phyloP scores from a whole-genome alignment of 1,140 invertebrate genomes.

The Drosophila neocordata region DNA sequence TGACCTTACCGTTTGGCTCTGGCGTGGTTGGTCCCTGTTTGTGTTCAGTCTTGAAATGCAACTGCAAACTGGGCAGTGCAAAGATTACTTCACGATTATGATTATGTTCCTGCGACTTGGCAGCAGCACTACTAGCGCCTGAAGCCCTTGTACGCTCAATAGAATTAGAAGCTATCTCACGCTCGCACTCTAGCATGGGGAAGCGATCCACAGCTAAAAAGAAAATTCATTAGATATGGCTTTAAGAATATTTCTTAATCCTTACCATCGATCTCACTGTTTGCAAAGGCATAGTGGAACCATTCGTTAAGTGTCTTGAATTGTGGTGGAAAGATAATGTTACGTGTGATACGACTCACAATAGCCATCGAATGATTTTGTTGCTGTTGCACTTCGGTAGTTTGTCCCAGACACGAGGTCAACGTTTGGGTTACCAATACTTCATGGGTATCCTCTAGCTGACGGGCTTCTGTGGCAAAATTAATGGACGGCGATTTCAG shows the following conservation, averaged over 20 bases:
- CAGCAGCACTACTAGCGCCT: conserved; percentile 79
- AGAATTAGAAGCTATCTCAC: conserved; percentile 83
- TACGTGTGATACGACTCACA: conserved; percentile 94
- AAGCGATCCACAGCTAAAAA: conserved; percentile 93
- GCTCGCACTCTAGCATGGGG: conserved; percentile 91
- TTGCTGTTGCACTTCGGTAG: conserved; percentile 86
- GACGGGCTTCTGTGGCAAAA: conserved; percentile 97
- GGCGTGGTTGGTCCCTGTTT: conserved; percentile 89
- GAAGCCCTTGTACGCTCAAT: conserved; percentile 83
- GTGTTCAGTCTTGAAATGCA: conserved; percentile 97
- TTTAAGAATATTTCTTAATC: background rate
- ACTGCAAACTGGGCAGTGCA: conserved; percentile 94
- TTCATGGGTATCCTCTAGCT: conserved; percentile 84
- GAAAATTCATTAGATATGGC: background rate
- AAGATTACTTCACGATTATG: conserved; percentile 98
- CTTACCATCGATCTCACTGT: conserved; percentile 95
- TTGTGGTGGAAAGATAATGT: conserved; percentile 96
- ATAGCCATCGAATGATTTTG: conserved; percentile 95
- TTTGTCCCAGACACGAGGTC: conserved; percentile 93
- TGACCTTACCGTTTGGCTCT: conserved; percentile 87
- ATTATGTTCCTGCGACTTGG: conserved; percentile 90
- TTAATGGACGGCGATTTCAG: conserved; percentile 96
- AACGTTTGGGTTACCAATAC: conserved; percentile 92
- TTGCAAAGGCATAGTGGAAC: conserved; percentile 98
- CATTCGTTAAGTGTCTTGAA: conserved; percentile 97